These are phyloP conservation scores for Labroides dimidiatus DNA, from an alignment of 2,797 vertebrate genomes.

Conservation along the genomic window DNA sequence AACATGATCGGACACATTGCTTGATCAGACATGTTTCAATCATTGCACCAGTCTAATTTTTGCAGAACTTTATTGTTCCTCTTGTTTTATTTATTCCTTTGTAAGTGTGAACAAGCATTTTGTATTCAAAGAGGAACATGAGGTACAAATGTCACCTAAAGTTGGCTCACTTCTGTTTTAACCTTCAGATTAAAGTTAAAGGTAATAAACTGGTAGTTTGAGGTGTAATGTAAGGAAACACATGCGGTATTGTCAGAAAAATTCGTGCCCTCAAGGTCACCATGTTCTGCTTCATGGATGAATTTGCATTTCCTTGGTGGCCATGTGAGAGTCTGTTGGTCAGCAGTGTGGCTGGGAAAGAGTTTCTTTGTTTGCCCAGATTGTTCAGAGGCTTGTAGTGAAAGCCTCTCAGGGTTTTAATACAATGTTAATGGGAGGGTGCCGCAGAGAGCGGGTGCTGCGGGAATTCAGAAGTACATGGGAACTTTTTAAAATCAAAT, in stretches of 20 bases:
- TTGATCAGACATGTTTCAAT: too few relatives aligned
- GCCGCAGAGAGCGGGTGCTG: not conserved
- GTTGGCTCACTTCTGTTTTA: constrained; percentile 1
- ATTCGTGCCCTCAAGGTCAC: constrained; percentile 25
- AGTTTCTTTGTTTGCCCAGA: not conserved
- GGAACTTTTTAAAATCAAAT: too few relatives aligned
- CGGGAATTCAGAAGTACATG: too few relatives aligned
- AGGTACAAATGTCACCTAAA: not conserved
- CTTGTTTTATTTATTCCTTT: too few relatives aligned
- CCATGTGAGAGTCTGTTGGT: constrained; percentile 3
- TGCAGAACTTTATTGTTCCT: not conserved
- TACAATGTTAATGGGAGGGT: accelerated
- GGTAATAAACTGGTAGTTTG: not conserved
- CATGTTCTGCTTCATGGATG: constrained; percentile 47
- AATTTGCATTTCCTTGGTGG: constrained; percentile 40
- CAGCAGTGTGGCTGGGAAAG: constrained; percentile 8
- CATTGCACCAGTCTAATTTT: too few relatives aligned
- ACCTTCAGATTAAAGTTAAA: not conserved
- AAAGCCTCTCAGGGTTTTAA: not conserved
- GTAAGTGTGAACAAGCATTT: not conserved
- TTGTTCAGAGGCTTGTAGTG: accelerated
- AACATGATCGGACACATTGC: too few relatives aligned
- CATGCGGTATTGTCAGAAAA: constrained; percentile 1
- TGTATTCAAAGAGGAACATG: not conserved
- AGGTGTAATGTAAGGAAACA: constrained; percentile 5